These are phyloP conservation scores for Osmoderma eremita DNA, from an alignment of 2,888 invertebrate genomes.

Conservation along the genomic window DNA sequence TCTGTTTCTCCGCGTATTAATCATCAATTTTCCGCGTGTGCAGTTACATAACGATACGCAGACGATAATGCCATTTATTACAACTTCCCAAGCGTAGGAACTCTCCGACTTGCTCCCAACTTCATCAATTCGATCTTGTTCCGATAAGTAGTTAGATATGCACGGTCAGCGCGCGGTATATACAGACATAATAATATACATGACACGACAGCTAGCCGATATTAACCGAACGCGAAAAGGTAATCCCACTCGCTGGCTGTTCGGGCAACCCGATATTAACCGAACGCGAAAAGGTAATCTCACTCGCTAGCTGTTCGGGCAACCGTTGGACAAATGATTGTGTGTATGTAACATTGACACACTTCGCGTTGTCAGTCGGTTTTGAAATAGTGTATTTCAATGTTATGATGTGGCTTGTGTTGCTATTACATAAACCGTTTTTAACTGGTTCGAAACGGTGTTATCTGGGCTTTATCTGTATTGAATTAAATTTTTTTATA, in stretches of 20 bases:
- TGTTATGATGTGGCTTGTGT: neutral
- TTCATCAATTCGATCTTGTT: neutral
- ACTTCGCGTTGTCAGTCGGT: slow-evolving; percentile 12
- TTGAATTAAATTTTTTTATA: too few relatives aligned
- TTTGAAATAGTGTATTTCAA: slow-evolving; percentile 36
- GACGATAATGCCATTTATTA: too few relatives aligned
- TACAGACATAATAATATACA: neutral
- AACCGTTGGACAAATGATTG: slow-evolving; percentile 18
- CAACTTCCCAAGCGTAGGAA: too few relatives aligned
- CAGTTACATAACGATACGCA: too few relatives aligned
- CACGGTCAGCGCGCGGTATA: neutral
- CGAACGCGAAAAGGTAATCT: slow-evolving; percentile 23
- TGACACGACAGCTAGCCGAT: neutral
- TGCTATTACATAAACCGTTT: too few relatives aligned
- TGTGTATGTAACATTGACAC: slow-evolving; percentile 29
- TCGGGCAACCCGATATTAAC: neutral
- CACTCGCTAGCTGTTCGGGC: neutral
- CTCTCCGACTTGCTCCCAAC: neutral
- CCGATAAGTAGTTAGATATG: too few relatives aligned
- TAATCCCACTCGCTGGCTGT: slow-evolving; percentile 1
- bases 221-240: slow-evolving; percentile 1
- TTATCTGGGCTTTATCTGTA: too few relatives aligned
- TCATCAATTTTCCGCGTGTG: neutral
- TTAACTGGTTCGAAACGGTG: too few relatives aligned
- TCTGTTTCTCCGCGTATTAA: too few relatives aligned